Conservation (phyloP, 2,113 vertebrate species). For the Tupaia chinensis region DNA sequence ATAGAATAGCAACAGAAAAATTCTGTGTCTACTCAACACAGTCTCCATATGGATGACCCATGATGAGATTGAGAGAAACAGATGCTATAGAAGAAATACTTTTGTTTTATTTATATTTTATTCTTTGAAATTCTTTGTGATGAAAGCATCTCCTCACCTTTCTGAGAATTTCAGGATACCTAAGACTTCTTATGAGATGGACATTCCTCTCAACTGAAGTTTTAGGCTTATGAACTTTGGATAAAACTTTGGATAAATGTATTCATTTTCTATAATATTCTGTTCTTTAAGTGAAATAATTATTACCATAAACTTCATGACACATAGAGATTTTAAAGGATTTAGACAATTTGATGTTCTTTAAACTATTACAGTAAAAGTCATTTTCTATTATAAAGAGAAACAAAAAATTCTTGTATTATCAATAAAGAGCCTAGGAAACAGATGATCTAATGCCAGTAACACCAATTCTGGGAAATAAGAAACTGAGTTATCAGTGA, state of each 20-base stretch:
- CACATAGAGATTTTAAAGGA: neutral
- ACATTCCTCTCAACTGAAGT: slow-evolving; percentile 43
- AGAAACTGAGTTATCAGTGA: slow-evolving; percentile 19
- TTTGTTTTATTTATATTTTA: neutral
- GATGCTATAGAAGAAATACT: slow-evolving; percentile 12
- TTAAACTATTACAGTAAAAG: slow-evolving; percentile 40
- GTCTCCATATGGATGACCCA: neutral
- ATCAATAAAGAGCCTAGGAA: slow-evolving; percentile 15
- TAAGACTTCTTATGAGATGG: neutral
- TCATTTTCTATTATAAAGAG: slow-evolving; percentile 13
- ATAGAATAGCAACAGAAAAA: slow-evolving; percentile 30
- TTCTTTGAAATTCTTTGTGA: neutral
- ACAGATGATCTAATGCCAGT: slow-evolving; percentile 32
- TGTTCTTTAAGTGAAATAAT: slow-evolving; percentile 36
- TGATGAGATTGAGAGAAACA: neutral
- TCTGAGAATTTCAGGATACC: slow-evolving; percentile 20
- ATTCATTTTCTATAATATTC: slow-evolving; percentile 21
- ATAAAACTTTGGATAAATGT: neutral
- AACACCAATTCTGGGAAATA: slow-evolving; percentile 35
- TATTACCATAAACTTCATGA: slow-evolving; percentile 33
- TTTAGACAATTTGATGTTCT: neutral
- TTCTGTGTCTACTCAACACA: slow-evolving; percentile 21
- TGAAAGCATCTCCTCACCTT: neutral
- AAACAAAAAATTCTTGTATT: slow-evolving; percentile 5
- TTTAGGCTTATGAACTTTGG: slow-evolving; percentile 32